Evolutionary conservation across 1,140 invertebrate genomes (phyloP).

Genomic region (Zaprionus gabonicus): DNA sequence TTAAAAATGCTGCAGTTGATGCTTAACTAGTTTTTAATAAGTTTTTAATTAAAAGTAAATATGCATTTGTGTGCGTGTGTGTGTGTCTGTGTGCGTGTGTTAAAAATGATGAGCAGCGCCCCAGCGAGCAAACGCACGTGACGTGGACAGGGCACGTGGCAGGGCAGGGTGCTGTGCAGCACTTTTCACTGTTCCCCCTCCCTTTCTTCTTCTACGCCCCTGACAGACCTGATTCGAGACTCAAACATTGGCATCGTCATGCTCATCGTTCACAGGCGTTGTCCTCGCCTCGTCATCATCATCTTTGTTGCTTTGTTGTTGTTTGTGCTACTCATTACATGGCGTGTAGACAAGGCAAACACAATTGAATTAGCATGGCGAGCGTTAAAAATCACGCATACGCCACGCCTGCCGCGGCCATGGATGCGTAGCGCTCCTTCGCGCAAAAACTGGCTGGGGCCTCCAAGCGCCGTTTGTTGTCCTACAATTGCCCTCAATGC

Average conservation of each 20-base stretch:
- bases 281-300: conserved; percentile 46
- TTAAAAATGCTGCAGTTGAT: conserved; percentile 82
- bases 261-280: conserved; percentile 15
- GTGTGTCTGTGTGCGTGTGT: neutral
- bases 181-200: neutral
- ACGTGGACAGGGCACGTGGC: conserved; percentile 57
- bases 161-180: neutral
- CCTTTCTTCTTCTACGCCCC: no score
- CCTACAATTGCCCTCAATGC: conserved; percentile 77
- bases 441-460: conserved; percentile 2
- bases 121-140: conserved; percentile 53
- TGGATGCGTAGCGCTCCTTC: conserved; percentile 25
- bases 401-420: conserved; percentile 49
- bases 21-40: conserved; percentile 83
- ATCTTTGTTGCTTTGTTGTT: conserved; percentile 44
- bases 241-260: conserved; percentile 41
- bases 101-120: conserved; percentile 69
- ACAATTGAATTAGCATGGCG: conserved; percentile 82
- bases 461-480: conserved; percentile 48
- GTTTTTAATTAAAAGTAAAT: conserved; percentile 84
- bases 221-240: conserved; percentile 35
- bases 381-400: conserved; percentile 78
- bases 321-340: conserved; percentile 81
- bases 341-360: conserved; percentile 80
- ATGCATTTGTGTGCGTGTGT: conserved; percentile 74